Conservation (phyloP, 2,888 invertebrate genomes). For the Thysanoteuthis rhombus region DNA sequence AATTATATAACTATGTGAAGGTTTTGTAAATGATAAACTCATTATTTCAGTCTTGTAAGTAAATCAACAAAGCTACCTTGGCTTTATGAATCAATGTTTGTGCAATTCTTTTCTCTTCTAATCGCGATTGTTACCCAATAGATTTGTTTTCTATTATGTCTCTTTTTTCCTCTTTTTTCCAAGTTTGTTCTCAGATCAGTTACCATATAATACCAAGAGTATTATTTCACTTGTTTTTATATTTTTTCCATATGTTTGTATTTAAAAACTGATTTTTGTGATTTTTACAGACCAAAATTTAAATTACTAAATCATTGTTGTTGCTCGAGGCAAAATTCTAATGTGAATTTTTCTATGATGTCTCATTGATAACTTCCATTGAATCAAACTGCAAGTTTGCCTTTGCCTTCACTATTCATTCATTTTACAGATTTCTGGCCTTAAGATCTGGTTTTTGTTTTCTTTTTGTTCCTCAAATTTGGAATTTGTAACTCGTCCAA, state of each 20-base stretch:
- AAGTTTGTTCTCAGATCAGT: background rate
- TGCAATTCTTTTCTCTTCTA: too few relatives aligned
- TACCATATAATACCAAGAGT: background rate
- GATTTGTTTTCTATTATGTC: background rate
- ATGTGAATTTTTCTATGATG: background rate
- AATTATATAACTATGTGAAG: too few relatives aligned
- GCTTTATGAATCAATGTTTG: too few relatives aligned
- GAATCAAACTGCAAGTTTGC: background rate
- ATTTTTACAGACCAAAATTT: background rate
- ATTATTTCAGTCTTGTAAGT: too few relatives aligned
- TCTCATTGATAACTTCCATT: background rate
- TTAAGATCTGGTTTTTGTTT: background rate
- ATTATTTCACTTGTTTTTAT: too few relatives aligned
- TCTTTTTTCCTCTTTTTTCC: background rate
- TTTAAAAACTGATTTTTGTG: too few relatives aligned
- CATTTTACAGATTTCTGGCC: background rate
- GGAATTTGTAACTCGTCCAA: background rate
- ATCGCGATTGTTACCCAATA: too few relatives aligned
- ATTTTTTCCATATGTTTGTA: too few relatives aligned
- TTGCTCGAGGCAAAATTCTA: background rate
- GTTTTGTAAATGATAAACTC: too few relatives aligned
- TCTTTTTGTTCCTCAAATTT: too few relatives aligned
- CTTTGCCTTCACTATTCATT: background rate
- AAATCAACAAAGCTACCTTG: too few relatives aligned
- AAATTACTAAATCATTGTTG: background rate